Conservation (phyloP, 2,113 vertebrate genomes). For the Apodemus speciosus region DNA sequence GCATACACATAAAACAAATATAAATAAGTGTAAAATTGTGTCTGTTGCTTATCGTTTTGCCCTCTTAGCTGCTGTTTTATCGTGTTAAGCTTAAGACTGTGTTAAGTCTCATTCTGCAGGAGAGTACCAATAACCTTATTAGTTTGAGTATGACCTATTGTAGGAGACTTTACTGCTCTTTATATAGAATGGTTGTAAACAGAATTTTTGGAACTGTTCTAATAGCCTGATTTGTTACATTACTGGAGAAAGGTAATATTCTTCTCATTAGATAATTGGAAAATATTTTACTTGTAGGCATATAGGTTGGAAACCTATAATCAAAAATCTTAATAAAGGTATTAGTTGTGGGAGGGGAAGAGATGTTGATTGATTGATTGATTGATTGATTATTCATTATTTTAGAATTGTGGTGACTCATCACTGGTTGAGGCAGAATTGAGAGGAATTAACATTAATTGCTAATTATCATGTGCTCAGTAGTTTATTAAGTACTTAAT, state of each 20-base stretch:
- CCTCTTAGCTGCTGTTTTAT: slow-evolving; percentile 66
- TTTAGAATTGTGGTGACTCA: slow-evolving; percentile 21
- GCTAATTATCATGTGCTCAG: background rate
- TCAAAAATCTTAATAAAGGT: slow-evolving; percentile 50
- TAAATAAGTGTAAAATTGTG: background rate
- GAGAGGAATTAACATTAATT: background rate
- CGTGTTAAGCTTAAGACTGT: slow-evolving; percentile 79
- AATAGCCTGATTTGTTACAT: background rate
- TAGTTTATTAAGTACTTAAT: slow-evolving; percentile 35
- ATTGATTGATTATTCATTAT: background rate
- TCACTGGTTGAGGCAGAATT: slow-evolving; percentile 22
- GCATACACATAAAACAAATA: background rate
- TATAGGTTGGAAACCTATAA: slow-evolving; percentile 17
- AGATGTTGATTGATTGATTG: background rate
- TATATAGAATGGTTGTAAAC: background rate
- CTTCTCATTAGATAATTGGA: slow-evolving; percentile 3
- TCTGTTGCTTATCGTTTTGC: slow-evolving; percentile 70
- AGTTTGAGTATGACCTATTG: slow-evolving; percentile 73
- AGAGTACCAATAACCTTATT: slow-evolving; percentile 62
- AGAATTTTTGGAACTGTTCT: slow-evolving; percentile 32
- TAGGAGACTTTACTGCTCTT: slow-evolving; percentile 66
- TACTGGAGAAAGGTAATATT: slow-evolving; percentile 28
- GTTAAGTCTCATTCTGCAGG: slow-evolving; percentile 60
- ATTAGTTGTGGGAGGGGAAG: background rate
- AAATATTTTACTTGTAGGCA: background rate